Evolutionary conservation across 2,888 invertebrate species (phyloP).

Genomic region (Mantis religiosa): DNA sequence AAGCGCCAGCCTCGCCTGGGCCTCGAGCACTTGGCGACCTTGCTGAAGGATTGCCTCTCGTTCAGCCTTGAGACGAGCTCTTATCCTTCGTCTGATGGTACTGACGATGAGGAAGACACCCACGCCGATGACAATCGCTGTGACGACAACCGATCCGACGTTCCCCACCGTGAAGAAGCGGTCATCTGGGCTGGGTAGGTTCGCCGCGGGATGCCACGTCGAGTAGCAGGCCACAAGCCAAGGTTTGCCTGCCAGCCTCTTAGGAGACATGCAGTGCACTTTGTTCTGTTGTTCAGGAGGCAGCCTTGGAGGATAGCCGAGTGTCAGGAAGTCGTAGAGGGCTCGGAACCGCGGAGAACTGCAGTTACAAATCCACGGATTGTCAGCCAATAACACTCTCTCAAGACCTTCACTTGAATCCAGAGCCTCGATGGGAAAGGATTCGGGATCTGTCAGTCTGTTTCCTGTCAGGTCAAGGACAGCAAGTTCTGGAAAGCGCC

Average conservation of each 20-base stretch:
- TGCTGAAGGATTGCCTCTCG: neutral
- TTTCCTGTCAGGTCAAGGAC: conserved; percentile 15
- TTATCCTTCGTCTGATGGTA: neutral
- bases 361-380: conserved; percentile 27
- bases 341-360: conserved; percentile 1
- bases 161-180: neutral
- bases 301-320: neutral
- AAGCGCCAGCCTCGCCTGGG: neutral
- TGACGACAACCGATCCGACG: neutral
- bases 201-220: neutral
- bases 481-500: conserved; percentile 13
- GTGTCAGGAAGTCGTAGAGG: conserved; percentile 15
- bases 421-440: conserved; percentile 7
- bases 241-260: neutral
- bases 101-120: neutral
- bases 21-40: neutral
- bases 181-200: neutral
- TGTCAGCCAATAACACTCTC: conserved; percentile 13
- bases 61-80: neutral
- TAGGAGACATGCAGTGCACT: conserved; percentile 15
- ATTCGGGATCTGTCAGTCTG: conserved; percentile 7
- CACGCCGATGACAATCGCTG: neutral
- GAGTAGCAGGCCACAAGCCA: conserved; percentile 17
- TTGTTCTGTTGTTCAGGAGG: neutral
- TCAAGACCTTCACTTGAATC: neutral